Percentiles rank a stretch among this genome's conserved stretches.
phyloP scores from a whole-genome alignment of 1,140 invertebrate genomes.

The Schlechtendalia chinensis region DNA sequence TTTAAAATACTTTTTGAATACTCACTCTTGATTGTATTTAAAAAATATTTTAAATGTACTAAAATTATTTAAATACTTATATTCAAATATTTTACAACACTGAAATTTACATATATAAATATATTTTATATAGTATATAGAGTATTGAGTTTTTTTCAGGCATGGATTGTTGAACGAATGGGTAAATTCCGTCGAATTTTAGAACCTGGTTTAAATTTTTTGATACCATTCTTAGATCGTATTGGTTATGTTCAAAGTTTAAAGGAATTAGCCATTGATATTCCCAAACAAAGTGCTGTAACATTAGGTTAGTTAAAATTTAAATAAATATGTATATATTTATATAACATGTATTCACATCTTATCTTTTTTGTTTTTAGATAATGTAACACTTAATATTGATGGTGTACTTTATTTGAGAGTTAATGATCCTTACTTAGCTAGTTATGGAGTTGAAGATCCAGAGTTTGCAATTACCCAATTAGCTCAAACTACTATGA shows the following conservation, averaged over 20 bases:
- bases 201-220: slow-evolving; percentile 90
- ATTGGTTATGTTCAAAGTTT: slow-evolving; percentile 98
- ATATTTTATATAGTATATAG: slow-evolving; percentile 1
- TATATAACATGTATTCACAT: neutral
- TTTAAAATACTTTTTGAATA: too few relatives aligned
- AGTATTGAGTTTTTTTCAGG: slow-evolving; percentile 62
- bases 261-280: slow-evolving; percentile 99
- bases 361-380: slow-evolving; percentile 57
- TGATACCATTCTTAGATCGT: slow-evolving; percentile 88
- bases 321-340: neutral
- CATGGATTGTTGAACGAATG: slow-evolving; percentile 99
- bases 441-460: slow-evolving; percentile 98
- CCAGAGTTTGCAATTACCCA: slow-evolving; percentile 99
- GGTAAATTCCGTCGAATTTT: slow-evolving; percentile 92
- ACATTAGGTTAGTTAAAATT: slow-evolving; percentile 67
- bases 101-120: neutral
- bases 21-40: too few relatives aligned
- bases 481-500: slow-evolving; percentile 98
- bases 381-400: slow-evolving; percentile 95
- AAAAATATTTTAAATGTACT: too few relatives aligned
- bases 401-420: slow-evolving; percentile 96
- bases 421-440: slow-evolving; percentile 88
- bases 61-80: too few relatives aligned
- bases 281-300: slow-evolving; percentile 97
- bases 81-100: too few relatives aligned